Percentiles rank a stretch among this genome's conserved stretches.
phyloP scores from a whole-genome alignment of 1,140 invertebrate genomes.

The Euwallacea similis region DNA sequence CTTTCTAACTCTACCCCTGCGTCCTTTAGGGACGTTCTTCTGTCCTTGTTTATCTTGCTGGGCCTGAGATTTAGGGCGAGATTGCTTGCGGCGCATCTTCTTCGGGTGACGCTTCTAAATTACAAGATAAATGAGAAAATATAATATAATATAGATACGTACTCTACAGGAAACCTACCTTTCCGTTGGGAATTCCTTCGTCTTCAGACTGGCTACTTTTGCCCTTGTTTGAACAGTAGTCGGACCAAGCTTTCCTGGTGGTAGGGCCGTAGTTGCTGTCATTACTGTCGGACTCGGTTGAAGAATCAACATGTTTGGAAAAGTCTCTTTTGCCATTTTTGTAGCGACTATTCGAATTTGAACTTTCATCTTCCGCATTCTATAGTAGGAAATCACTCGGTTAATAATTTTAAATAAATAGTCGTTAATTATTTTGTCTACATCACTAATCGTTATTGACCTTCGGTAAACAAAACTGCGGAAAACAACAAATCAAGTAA shows the following conservation, averaged over 20 bases:
- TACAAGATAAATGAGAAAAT: neutral
- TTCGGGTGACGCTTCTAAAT: constrained; percentile 52
- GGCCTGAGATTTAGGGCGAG: constrained; percentile 50
- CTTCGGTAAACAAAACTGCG: too few relatives aligned
- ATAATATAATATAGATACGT: neutral
- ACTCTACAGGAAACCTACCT: constrained; percentile 28
- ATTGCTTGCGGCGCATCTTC: constrained; percentile 51
- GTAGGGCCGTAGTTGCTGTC: constrained; percentile 62
- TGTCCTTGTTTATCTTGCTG: constrained; percentile 43
- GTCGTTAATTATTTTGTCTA: neutral
- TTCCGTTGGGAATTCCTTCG: constrained; percentile 53
- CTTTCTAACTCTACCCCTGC: constrained; percentile 58
- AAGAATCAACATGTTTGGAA: constrained; percentile 51
- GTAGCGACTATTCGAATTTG: constrained; percentile 39
- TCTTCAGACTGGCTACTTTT: constrained; percentile 62
- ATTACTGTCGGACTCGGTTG: constrained; percentile 55
- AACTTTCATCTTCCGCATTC: constrained; percentile 45
- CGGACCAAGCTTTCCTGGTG: constrained; percentile 73
- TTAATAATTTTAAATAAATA: constrained; percentile 14
- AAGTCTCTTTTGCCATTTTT: constrained; percentile 51
- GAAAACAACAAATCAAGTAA: too few relatives aligned
- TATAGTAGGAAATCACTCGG: neutral
- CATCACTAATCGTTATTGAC: too few relatives aligned
- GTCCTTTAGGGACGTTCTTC: constrained; percentile 52
- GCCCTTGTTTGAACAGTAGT: constrained; percentile 66